phyloP scores from a whole-genome alignment of 2,888 invertebrate species.

The Kryphioiulus occultus region DNA sequence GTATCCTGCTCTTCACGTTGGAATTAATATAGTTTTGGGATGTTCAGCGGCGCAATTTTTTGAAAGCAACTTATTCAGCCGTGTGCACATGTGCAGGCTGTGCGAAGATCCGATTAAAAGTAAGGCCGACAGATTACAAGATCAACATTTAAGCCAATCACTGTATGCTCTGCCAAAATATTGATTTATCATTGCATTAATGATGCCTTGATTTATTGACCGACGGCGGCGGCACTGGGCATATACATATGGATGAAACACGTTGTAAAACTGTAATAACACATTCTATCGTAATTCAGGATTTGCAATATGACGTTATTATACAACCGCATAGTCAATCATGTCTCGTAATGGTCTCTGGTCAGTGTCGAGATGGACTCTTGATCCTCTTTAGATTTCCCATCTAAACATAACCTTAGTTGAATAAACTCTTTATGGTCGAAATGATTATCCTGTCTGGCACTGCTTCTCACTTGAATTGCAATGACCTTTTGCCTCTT shows the following conservation, averaged over 20 bases:
- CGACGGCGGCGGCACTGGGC: background rate
- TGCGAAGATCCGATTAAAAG: constrained; percentile 40
- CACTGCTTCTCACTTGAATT: background rate
- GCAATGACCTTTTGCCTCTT: background rate
- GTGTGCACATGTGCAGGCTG: background rate
- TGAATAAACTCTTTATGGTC: background rate
- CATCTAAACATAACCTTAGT: background rate
- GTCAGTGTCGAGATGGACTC: background rate
- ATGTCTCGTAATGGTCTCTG: background rate
- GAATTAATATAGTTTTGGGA: constrained; percentile 15
- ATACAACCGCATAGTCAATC: constrained; percentile 28
- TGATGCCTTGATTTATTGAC: constrained; percentile 26
- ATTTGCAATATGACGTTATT: background rate
- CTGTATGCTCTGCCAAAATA: constrained; percentile 6
- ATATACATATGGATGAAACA: background rate
- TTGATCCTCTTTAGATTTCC: background rate
- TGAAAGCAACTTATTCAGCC: background rate
- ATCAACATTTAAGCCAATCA: constrained; percentile 27
- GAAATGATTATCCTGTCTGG: background rate
- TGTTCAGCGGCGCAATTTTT: background rate
- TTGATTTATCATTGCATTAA: constrained; percentile 38
- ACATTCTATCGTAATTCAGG: background rate
- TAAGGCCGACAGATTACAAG: constrained; percentile 22
- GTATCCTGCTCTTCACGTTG: background rate
- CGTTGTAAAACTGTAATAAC: background rate